phyloP scores from a whole-genome alignment of 2,888 invertebrate genomes.

The Chrysolina americana region DNA sequence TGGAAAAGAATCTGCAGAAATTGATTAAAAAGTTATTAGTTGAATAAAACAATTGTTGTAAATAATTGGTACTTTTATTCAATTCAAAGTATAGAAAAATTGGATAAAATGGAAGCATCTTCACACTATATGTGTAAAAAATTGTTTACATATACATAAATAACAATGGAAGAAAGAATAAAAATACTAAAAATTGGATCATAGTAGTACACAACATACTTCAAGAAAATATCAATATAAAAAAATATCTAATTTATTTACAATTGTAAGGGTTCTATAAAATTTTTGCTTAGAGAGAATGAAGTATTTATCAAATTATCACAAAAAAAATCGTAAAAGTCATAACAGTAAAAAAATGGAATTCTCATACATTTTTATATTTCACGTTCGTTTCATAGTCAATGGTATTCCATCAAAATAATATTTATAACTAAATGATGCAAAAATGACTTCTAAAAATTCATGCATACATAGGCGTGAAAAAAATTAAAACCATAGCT shows the following conservation, averaged over 20 bases:
- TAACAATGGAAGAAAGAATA: constrained; percentile 37
- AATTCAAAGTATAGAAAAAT: constrained; percentile 57
- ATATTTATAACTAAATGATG: too few relatives aligned
- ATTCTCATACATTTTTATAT: constrained; percentile 8
- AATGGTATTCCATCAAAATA: background rate
- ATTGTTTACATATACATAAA: constrained; percentile 47
- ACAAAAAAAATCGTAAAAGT: constrained; percentile 19
- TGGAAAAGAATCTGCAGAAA: background rate
- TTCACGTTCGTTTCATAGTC: background rate
- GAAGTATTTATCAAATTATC: constrained; percentile 27
- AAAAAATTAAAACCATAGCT: background rate
- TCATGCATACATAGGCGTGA: too few relatives aligned
- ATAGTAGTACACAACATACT: constrained; percentile 23
- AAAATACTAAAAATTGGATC: constrained; percentile 43
- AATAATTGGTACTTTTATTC: constrained; percentile 54
- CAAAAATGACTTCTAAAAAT: too few relatives aligned
- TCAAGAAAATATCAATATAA: constrained; percentile 30
- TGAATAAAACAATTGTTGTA: constrained; percentile 28
- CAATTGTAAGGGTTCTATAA: constrained; percentile 7
- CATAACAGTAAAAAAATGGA: background rate
- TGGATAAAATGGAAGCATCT: constrained; percentile 58
- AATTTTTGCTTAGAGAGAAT: constrained; percentile 19
- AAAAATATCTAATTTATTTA: constrained; percentile 29
- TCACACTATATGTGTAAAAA: constrained; percentile 53
- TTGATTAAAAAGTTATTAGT: background rate